Base-by-base conservation (phyloP, 92 coral and sea anemone genomes). In the Ricordea florida region DNA sequence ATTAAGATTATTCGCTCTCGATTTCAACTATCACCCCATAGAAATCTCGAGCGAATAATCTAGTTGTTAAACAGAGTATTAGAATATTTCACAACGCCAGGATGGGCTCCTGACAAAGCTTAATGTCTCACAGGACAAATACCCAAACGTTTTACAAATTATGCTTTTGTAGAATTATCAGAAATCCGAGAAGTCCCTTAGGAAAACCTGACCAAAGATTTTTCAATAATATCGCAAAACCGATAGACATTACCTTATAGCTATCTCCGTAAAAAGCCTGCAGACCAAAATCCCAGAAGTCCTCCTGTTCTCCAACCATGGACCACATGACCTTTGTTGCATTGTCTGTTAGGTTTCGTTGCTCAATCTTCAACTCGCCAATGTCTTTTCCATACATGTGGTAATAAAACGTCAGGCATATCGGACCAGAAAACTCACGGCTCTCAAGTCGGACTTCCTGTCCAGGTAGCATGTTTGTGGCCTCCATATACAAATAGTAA, bases 381-480 rank as follows among this genome's bases (percentile, higher is more conserved):
- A 64, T 51, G 38, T 76, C 84, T 31, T 42, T 46, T 3, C 94
- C 94, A 20, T 55, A 80, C 94, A 89, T 89, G 62, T 89, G 87
- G 18, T 89, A 89, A 44, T 47, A 36, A 55, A 89, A 89, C 4
- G 40, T 50, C 21, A 89, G 68, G 14, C 81, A 62, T 18, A 77
- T 48, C 3, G 81, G 69, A 23, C 79, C 57, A 9, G 56, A 62
- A 2, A 66, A 65, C 59, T 68, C 59, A 10, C 66, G 58, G 34
- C 94, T 89, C 42, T 85, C 87, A 40, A 89, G 36, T 16, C 76
- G 80, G 37, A 78, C 78, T 16, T 41, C 55, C 44, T 72, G 62
- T 23, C 67, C 72, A 7, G 49, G 58, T 2, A 14, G 37, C 1
- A 57, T 33, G 21, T 56, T 52, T 3, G 94, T 85, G 42, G 94